A percentile compares a stretch with the other conserved stretches of the same genome.
Evolutionary conservation across 2,888 invertebrate genomes (phyloP).

Genomic region (Allacma fusca): DNA sequence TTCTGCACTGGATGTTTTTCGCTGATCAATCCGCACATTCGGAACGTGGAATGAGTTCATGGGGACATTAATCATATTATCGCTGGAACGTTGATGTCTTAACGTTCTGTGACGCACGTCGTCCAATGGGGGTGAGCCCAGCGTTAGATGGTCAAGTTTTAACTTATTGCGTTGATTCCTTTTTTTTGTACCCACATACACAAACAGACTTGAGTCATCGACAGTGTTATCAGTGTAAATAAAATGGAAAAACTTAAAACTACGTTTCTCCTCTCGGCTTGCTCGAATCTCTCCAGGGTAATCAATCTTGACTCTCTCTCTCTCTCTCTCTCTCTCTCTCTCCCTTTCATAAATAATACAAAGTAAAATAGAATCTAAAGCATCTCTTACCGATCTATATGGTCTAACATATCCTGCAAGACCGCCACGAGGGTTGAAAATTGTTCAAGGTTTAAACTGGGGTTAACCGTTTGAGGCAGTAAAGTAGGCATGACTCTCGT

Average conservation of each 20-base stretch:
- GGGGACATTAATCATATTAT: conserved; percentile 45
- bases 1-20: conserved; percentile 89
- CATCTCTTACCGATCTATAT: conserved; percentile 73
- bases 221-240: not conserved
- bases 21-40: conserved; percentile 68
- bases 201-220: too few relatives aligned
- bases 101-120: conserved; percentile 41
- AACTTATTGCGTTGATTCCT: conserved; percentile 82
- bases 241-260: not conserved
- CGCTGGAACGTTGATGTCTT: conserved; percentile 41
- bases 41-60: conserved; percentile 43
- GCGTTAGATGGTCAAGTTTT: conserved; percentile 75
- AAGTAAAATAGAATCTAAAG: too few relatives aligned
- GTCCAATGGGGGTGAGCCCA: conserved; percentile 40
- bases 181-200: too few relatives aligned
- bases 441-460: conserved; percentile 81
- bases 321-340: too few relatives aligned
- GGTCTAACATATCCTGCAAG: conserved; percentile 90
- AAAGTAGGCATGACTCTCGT: conserved; percentile 91
- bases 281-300: too few relatives aligned
- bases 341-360: too few relatives aligned
- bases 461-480: conserved; percentile 91
- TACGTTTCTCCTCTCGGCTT: not conserved
- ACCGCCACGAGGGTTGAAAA: conserved; percentile 81
- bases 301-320: too few relatives aligned